These are phyloP conservation scores for Turnix velox DNA, from an alignment of 2,113 vertebrate genomes.

Conservation along the genomic window DNA sequence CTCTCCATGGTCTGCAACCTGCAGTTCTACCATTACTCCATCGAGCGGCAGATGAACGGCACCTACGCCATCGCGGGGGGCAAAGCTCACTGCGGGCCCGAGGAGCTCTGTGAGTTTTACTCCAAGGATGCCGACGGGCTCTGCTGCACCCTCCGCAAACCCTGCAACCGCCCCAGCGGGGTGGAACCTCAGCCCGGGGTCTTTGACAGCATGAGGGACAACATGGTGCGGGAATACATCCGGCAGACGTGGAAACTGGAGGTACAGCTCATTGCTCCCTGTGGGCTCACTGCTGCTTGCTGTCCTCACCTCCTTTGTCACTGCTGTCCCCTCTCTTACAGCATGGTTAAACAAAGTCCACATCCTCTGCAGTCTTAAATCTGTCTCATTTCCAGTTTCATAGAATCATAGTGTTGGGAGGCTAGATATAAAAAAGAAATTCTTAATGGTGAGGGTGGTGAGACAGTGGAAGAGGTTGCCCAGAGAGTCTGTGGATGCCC, in stretches of 20 bases:
- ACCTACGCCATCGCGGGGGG: conserved; percentile 89
- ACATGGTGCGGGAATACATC: conserved; percentile 93
- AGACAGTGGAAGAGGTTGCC: too few relatives aligned
- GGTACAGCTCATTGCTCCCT: conserved; percentile 62
- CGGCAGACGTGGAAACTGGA: conserved; percentile 91
- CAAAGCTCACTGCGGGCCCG: conserved; percentile 89
- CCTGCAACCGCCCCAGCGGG: conserved; percentile 83
- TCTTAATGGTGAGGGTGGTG: too few relatives aligned
- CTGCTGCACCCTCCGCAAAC: conserved; percentile 83
- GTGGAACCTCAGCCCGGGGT: conserved; percentile 76
- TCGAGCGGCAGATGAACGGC: conserved; percentile 92
- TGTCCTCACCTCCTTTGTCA: accelerated
- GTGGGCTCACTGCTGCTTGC: neutral
- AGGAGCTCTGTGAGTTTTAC: conserved; percentile 93
- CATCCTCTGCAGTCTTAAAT: neutral
- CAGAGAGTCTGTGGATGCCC: too few relatives aligned
- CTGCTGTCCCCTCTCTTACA: accelerated
- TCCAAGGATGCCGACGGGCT: conserved; percentile 90
- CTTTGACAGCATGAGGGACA: conserved; percentile 88
- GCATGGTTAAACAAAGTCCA: too few relatives aligned
- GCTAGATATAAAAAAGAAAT: too few relatives aligned
- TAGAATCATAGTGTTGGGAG: too few relatives aligned
- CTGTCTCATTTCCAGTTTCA: neutral
- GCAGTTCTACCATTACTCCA: conserved; percentile 87
- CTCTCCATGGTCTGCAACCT: conserved; percentile 86